Evolutionary conservation across 2,797 vertebrate species (phyloP).

Genomic region (Crocodylus rhombifer): DNA sequence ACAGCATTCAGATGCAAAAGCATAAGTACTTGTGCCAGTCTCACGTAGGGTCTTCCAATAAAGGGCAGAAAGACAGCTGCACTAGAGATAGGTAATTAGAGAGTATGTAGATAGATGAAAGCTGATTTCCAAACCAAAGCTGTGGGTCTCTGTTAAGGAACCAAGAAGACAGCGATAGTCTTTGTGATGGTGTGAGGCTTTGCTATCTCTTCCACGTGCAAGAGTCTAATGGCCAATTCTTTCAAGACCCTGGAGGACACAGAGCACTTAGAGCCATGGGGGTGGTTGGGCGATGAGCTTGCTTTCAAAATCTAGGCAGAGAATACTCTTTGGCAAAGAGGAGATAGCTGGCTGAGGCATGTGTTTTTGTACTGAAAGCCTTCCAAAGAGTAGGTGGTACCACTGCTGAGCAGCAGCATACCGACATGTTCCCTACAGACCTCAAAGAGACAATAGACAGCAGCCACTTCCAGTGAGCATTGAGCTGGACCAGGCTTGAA

Average conservation of each 20-base stretch:
- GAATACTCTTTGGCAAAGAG: background rate
- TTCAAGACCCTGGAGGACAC: background rate
- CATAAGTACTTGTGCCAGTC: background rate
- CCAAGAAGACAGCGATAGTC: background rate
- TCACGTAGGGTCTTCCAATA: no score
- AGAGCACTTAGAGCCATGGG: background rate
- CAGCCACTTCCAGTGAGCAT: background rate
- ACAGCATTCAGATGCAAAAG: background rate
- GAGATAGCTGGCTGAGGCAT: background rate
- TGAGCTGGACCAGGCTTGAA: background rate
- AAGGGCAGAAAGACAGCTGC: background rate
- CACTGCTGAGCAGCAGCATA: background rate
- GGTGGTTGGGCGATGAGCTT: background rate
- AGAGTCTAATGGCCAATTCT: accelerated
- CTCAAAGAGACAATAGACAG: background rate
- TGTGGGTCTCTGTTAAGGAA: background rate
- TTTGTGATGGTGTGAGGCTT: background rate
- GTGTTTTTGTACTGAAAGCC: slow-evolving; percentile 12
- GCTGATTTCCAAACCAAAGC: background rate
- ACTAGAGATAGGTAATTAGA: background rate
- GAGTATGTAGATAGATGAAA: background rate
- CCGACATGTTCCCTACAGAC: slow-evolving; percentile 11
- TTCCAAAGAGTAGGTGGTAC: background rate
- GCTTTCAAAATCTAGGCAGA: background rate
- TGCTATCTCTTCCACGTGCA: background rate